Percentiles rank a stretch among this genome's conserved stretches.
These are phyloP conservation scores for Nemoura dubitans DNA, from an alignment of 2,888 invertebrate species.

Conservation along the genomic window DNA sequence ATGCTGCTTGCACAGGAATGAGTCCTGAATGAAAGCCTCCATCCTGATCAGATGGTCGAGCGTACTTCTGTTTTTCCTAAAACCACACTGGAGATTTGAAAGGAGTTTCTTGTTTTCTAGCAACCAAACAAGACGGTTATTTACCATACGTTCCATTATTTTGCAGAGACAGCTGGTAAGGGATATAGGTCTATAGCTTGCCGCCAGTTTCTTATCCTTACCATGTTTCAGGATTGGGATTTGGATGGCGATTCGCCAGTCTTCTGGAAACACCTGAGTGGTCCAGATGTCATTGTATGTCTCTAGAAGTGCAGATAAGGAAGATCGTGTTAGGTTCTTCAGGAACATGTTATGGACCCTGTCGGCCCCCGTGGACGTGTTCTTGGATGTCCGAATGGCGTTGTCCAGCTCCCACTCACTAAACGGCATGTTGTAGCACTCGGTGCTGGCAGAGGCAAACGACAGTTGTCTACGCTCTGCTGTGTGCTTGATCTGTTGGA, in stretches of 20 bases:
- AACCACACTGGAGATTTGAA: conserved; percentile 45
- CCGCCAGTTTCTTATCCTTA: conserved; percentile 18
- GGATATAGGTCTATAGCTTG: conserved; percentile 53
- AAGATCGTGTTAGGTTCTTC: neutral
- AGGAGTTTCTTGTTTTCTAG: conserved; percentile 50
- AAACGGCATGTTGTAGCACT: too few species aligned
- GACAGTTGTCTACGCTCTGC: neutral
- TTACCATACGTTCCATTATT: conserved; percentile 53
- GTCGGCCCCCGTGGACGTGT: conserved; percentile 36
- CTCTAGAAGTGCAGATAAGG: neutral
- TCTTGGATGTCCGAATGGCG: neutral
- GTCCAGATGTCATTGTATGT: conserved; percentile 22
- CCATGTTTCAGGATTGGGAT: conserved; percentile 22
- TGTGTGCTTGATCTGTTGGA: conserved; percentile 8
- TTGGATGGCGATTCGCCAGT: conserved; percentile 21
- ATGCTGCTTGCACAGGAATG: conserved; percentile 50
- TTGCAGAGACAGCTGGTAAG: conserved; percentile 54
- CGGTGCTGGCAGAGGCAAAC: conserved; percentile 18
- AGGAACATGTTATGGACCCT: conserved; percentile 29
- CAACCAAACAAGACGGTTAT: conserved; percentile 51
- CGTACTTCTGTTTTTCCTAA: conserved; percentile 14
- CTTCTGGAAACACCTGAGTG: conserved; percentile 17
- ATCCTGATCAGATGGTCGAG: conserved; percentile 43
- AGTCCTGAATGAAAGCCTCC: conserved; percentile 51
- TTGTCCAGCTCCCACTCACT: too few species aligned